Evolutionary conservation across 2,113 vertebrate genomes (phyloP).

Genomic region (Actenoides lindsayi): DNA sequence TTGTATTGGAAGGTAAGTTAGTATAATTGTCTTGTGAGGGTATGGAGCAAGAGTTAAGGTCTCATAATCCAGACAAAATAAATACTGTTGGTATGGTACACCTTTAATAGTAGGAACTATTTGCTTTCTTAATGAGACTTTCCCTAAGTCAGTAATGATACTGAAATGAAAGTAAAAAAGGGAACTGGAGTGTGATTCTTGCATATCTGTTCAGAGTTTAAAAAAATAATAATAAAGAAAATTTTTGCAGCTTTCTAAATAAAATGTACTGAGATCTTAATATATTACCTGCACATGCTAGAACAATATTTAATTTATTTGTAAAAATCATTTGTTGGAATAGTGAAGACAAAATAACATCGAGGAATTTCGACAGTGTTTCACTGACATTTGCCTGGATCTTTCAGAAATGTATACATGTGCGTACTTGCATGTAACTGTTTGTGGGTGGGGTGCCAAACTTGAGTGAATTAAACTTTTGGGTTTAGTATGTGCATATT

Average conservation of each 20-base stretch:
- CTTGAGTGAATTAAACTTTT: neutral
- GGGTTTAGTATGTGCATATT: neutral
- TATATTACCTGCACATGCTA: neutral
- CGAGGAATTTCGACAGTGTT: neutral
- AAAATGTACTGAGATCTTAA: neutral
- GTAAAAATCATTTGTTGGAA: neutral
- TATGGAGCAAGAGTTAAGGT: neutral
- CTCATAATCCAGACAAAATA: neutral
- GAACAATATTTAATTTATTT: neutral
- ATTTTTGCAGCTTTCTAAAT: neutral
- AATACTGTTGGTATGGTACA: neutral
- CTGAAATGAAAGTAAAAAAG: neutral
- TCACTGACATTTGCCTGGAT: neutral
- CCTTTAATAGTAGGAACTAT: neutral
- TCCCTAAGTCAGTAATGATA: neutral
- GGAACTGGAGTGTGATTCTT: neutral
- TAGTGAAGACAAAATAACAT: neutral
- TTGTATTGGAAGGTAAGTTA: conserved; percentile 88
- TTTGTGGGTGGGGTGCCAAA: neutral
- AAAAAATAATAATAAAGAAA: neutral
- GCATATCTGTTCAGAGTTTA: neutral
- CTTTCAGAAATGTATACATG: neutral
- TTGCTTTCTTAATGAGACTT: neutral
- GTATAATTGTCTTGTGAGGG: neutral
- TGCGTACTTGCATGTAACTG: neutral